Evolutionary conservation across 2,113 vertebrate genomes (phyloP).

Genomic region (Leptosomus discolor): DNA sequence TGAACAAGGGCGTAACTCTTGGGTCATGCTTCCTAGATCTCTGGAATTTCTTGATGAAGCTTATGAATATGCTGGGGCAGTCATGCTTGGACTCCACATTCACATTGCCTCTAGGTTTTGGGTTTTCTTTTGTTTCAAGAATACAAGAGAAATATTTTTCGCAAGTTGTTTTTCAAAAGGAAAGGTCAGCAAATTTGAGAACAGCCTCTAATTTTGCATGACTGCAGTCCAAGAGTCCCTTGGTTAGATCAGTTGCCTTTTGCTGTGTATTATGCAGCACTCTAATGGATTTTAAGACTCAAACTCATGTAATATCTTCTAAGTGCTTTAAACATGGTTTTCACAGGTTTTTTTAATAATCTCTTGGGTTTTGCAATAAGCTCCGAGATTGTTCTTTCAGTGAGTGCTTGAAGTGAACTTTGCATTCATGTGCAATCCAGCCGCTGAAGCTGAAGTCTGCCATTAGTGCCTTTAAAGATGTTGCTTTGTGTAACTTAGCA

Average conservation of each 20-base stretch:
- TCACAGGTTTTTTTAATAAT: background rate
- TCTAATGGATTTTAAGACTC: background rate
- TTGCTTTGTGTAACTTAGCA: background rate
- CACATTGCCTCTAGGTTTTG: background rate
- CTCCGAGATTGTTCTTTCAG: background rate
- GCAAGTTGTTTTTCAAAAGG: background rate
- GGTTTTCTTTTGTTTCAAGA: background rate
- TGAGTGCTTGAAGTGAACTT: background rate
- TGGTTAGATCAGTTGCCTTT: background rate
- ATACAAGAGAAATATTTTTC: background rate
- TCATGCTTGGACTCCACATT: background rate
- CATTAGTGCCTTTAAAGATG: background rate
- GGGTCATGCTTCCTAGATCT: background rate
- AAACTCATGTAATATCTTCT: background rate
- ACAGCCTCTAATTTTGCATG: background rate
- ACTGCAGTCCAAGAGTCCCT: background rate
- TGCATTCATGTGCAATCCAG: background rate
- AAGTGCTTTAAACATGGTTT: background rate
- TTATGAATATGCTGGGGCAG: background rate
- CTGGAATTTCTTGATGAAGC: constrained; percentile 1
- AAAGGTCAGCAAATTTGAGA: background rate
- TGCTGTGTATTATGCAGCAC: background rate
- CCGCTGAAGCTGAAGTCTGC: background rate
- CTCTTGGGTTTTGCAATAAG: background rate
- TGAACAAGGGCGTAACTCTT: background rate